Percentiles rank a stretch among this genome's conserved stretches.
Conservation (phyloP, 2,797 vertebrate genomes). For the Tapera naevia region DNA sequence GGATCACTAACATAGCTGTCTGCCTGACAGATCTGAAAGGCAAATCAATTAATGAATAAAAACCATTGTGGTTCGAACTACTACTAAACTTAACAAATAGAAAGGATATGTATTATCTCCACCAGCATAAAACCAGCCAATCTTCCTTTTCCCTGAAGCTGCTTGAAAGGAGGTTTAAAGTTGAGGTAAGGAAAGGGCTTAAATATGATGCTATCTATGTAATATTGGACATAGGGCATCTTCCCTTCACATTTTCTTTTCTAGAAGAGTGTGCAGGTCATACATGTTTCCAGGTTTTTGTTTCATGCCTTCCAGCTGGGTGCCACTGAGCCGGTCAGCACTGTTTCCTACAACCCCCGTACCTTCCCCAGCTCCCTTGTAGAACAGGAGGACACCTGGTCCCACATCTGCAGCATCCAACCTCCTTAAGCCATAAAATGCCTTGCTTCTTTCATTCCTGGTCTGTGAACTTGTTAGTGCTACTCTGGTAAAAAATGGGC, state of each 20-base stretch:
- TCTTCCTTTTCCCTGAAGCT: background rate
- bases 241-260: background rate
- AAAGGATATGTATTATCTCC: background rate
- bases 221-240: fast-evolving
- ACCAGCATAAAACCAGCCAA: background rate
- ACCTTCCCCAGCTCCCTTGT: background rate
- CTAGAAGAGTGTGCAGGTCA: background rate
- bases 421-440: background rate
- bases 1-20: background rate
- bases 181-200: background rate
- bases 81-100: background rate
- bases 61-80: background rate
- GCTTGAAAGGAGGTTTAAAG: background rate
- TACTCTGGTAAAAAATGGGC: background rate
- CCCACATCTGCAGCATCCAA: background rate
- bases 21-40: slow-evolving; percentile 1
- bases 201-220: background rate
- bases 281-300: background rate
- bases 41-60: slow-evolving; percentile 28
- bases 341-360: background rate
- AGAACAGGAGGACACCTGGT: background rate
- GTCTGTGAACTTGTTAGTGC: background rate
- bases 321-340: fast-evolving
- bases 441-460: fast-evolving
- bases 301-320: background rate